Percentiles rank a stretch among this genome's conserved stretches.
Conservation (phyloP, 2,888 invertebrate species). For the Chalcis sispes region DNA sequence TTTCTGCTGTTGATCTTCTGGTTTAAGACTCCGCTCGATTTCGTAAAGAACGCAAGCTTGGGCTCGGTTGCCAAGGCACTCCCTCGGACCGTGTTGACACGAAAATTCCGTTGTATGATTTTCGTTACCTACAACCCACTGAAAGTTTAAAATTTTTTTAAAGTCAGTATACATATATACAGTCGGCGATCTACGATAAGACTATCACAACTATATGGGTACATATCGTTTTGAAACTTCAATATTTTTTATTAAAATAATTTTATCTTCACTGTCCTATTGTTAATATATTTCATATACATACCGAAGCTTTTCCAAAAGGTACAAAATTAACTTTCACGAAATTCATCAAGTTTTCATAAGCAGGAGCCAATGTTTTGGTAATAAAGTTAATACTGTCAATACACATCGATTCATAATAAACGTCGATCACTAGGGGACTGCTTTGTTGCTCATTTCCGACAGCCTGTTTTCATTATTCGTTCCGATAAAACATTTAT, state of each 20-base stretch:
- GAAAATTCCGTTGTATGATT: constrained; percentile 62
- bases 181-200: too few relatives aligned
- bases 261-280: neutral
- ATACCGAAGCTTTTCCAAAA: constrained; percentile 78
- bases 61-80: constrained; percentile 78
- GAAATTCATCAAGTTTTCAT: constrained; percentile 69
- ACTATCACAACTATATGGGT: too few relatives aligned
- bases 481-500: too few relatives aligned
- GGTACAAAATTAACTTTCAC: constrained; percentile 76
- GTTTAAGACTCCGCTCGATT: constrained; percentile 22
- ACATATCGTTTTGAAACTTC: neutral
- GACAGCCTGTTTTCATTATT: neutral
- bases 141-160: constrained; percentile 16
- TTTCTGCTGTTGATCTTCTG: constrained; percentile 49
- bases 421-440: constrained; percentile 76
- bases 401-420: constrained; percentile 79
- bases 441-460: neutral
- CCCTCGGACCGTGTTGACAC: constrained; percentile 78
- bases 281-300: constrained; percentile 54
- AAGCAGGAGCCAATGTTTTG: constrained; percentile 76
- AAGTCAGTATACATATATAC: neutral
- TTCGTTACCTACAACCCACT: constrained; percentile 18
- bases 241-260: neutral
- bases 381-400: constrained; percentile 77
- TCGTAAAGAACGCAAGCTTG: constrained; percentile 76